These are phyloP conservation scores for Cheumatopsyche charites DNA, from an alignment of 1,140 invertebrate genomes.

Conservation along the genomic window DNA sequence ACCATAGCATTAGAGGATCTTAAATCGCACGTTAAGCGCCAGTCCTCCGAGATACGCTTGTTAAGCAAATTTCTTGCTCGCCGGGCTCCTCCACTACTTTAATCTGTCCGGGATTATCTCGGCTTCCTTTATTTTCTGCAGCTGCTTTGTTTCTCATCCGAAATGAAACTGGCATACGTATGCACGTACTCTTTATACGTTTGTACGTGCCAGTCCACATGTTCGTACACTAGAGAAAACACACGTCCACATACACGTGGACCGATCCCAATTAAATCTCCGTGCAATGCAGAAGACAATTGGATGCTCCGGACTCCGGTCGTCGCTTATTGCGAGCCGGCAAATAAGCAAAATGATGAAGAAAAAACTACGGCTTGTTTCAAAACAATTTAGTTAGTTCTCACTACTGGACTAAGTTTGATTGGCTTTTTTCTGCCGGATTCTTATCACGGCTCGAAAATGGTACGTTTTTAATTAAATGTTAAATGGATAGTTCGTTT, in stretches of 20 bases:
- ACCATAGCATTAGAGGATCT: constrained; percentile 45
- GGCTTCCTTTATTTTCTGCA: constrained; percentile 48
- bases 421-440: too few relatives aligned
- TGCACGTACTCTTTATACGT: not conserved
- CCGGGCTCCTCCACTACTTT: constrained; percentile 45
- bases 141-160: constrained; percentile 47
- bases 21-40: constrained; percentile 46
- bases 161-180: constrained; percentile 18
- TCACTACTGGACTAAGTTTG: too few relatives aligned
- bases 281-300: constrained; percentile 16
- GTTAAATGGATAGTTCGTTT: too few relatives aligned
- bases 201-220: not conserved
- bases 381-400: too few relatives aligned
- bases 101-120: constrained; percentile 47
- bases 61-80: constrained; percentile 47
- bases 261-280: constrained; percentile 33
- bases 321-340: too few relatives aligned
- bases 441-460: too few relatives aligned
- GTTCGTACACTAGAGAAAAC: not conserved
- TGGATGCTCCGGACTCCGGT: not conserved
- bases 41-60: constrained; percentile 44
- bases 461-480: too few relatives aligned
- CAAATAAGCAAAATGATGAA: too few relatives aligned
- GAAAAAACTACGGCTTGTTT: too few relatives aligned
- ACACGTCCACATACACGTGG: not conserved